phyloP scores from a whole-genome alignment of 2,797 vertebrate genomes.

The Odontamblyopus lacepedii region DNA sequence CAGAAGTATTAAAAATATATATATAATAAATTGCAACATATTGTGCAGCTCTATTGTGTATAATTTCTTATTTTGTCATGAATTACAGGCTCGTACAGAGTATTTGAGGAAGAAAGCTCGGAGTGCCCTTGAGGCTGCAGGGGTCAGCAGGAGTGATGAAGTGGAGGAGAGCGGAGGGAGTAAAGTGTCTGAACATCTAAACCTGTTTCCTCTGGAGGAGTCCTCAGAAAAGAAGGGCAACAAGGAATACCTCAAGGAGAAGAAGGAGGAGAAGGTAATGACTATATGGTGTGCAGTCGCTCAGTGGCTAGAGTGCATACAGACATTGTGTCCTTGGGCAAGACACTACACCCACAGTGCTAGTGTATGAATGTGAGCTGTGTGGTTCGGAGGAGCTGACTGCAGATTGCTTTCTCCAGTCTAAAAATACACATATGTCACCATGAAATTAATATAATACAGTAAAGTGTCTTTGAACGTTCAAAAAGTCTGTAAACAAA shows the following conservation, averaged over 20 bases:
- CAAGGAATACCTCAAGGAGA: constrained; percentile 86
- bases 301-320: background rate
- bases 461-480: too few relatives aligned
- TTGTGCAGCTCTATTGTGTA: too few relatives aligned
- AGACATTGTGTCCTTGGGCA: background rate
- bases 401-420: background rate
- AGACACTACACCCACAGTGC: background rate
- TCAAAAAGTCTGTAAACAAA: too few relatives aligned
- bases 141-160: constrained; percentile 21
- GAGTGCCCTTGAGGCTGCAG: constrained; percentile 58
- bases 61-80: background rate
- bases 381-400: background rate
- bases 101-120: constrained; percentile 82
- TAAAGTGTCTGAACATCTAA: constrained; percentile 72
- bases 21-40: too few relatives aligned
- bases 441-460: too few relatives aligned
- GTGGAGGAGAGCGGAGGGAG: constrained; percentile 23
- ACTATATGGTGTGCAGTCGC: background rate
- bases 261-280: constrained; percentile 84
- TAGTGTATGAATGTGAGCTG: background rate
- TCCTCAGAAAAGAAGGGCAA: constrained; percentile 80
- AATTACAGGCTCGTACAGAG: constrained; percentile 84
- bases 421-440: too few relatives aligned
- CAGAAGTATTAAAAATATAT: too few relatives aligned
- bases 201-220: constrained; percentile 84